These are phyloP conservation scores for Unio pictorum DNA, from an alignment of 2,888 invertebrate species.

Conservation along the genomic window DNA sequence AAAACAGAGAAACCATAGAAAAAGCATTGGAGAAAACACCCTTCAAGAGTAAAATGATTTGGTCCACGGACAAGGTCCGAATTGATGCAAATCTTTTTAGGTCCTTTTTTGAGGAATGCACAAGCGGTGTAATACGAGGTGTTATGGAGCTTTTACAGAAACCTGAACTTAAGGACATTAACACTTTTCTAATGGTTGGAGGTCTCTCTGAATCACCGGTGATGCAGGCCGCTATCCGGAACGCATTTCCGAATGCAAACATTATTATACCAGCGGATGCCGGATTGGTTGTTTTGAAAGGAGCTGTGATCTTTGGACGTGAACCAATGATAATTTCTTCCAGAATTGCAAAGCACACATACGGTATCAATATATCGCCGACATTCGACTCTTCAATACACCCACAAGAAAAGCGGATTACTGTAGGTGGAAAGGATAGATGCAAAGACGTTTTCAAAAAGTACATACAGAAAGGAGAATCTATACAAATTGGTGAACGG, in stretches of 20 bases:
- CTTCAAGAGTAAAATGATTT: conserved; percentile 20
- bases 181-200: conserved; percentile 38
- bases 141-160: conserved; percentile 23
- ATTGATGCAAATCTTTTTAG: conserved; percentile 28
- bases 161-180: conserved; percentile 21
- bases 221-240: conserved; percentile 31
- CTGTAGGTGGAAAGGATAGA: conserved; percentile 22
- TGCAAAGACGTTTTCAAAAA: conserved; percentile 40
- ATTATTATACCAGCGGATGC: conserved; percentile 44
- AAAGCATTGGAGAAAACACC: conserved; percentile 2
- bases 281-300: conserved; percentile 44
- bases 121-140: conserved; percentile 25
- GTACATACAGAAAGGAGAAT: conserved; percentile 36
- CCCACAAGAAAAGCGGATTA: conserved; percentile 23
- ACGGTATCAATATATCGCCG: conserved; percentile 31
- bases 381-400: conserved; percentile 31
- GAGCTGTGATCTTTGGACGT: conserved; percentile 44
- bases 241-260: conserved; percentile 21
- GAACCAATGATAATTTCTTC: conserved; percentile 32
- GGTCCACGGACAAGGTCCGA: conserved; percentile 30
- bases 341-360: conserved; percentile 37
- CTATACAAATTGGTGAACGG: conserved; percentile 28
- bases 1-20: conserved; percentile 14
- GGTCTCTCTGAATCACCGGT: conserved; percentile 43
- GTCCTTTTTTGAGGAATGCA: conserved; percentile 23